Evolutionary conservation across 2,113 vertebrate species (phyloP).

Genomic region (Chascanopsetta lugubris): DNA sequence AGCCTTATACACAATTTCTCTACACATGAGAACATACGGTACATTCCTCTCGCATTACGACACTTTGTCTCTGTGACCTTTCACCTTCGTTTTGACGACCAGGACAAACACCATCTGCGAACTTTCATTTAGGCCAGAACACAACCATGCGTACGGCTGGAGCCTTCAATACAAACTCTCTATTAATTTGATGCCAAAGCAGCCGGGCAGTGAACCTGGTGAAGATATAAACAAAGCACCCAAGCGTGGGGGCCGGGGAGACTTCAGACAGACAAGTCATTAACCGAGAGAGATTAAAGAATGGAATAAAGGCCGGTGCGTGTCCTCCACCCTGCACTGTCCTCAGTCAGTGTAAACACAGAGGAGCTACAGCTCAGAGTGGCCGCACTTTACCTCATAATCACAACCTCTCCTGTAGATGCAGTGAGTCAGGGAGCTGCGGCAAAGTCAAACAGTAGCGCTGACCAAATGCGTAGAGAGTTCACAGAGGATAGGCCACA

Average conservation of each 20-base stretch:
- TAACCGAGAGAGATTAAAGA: background rate
- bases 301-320: background rate
- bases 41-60: background rate
- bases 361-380: background rate
- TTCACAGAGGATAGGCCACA: background rate
- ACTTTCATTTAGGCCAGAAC: background rate
- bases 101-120: background rate
- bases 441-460: conserved; percentile 8
- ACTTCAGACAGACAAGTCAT: background rate
- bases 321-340: background rate
- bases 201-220: background rate
- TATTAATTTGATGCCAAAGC: background rate
- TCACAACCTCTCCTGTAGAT: background rate
- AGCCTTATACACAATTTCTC: no score
- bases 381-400: background rate
- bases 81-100: background rate
- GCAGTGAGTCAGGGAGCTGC: conserved; percentile 1
- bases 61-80: background rate
- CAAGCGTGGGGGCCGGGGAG: background rate
- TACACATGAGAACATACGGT: background rate
- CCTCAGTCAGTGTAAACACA: background rate
- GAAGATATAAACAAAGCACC: background rate
- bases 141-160: background rate
- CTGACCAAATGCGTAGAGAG: background rate
- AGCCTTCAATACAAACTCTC: background rate